Percentiles rank a stretch among this genome's conserved stretches.
Evolutionary conservation across 2,888 invertebrate species (phyloP).

Genomic region (Leptarthrus brevirostris): DNA sequence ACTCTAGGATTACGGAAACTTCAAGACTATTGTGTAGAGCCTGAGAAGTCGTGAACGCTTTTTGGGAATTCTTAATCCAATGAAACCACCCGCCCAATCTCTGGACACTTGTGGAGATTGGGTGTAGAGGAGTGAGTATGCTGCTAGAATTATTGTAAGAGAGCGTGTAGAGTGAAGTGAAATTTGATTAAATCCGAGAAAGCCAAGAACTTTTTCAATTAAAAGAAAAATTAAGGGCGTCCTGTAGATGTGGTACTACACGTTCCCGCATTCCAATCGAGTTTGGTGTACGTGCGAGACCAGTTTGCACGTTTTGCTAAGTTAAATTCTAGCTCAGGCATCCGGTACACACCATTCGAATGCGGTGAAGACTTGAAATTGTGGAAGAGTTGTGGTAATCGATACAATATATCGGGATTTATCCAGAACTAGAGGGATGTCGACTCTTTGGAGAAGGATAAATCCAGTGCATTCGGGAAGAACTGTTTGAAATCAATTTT

Average conservation of each 20-base stretch:
- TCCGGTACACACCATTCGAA: neutral
- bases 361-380: constrained; percentile 36
- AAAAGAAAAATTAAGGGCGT: constrained; percentile 28
- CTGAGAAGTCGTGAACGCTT: constrained; percentile 35
- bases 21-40: constrained; percentile 3
- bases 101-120: neutral
- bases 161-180: constrained; percentile 4
- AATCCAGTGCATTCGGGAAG: neutral
- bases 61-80: constrained; percentile 33
- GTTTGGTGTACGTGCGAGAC: constrained; percentile 11
- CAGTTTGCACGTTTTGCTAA: constrained; percentile 15
- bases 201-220: constrained; percentile 38
- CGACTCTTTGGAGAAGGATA: constrained; percentile 1
- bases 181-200: constrained; percentile 42
- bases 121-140: neutral
- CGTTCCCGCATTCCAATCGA: neutral
- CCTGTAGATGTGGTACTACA: constrained; percentile 22
- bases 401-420: constrained; percentile 39
- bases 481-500: constrained; percentile 26
- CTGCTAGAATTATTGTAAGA: constrained; percentile 24
- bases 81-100: neutral
- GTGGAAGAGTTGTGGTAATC: constrained; percentile 31
- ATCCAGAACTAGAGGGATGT: constrained; percentile 10
- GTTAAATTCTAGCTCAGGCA: neutral
- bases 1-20: constrained; percentile 23